Base-by-base conservation (phyloP, 2,113 vertebrate species). In the Strix aluco region DNA sequence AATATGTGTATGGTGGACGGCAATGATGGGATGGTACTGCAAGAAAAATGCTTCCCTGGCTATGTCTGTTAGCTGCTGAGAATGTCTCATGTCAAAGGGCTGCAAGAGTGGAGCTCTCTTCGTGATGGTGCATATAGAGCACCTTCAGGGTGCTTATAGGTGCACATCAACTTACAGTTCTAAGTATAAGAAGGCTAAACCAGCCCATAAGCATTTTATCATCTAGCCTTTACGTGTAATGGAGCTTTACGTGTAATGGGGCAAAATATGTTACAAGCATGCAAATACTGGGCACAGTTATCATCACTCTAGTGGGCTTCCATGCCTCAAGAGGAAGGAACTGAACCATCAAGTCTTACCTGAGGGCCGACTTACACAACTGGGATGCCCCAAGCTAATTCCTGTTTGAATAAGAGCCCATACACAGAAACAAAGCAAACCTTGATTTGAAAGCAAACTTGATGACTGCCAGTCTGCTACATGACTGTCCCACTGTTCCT, bases 121-220 rank as follows among this genome's bases (percentile, higher is more conserved):
- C 19, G 17, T 1, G 7, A 32, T 0, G 2, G 10, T 57, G 23
- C 58, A 5, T 29, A 5, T 3, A 40, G 30, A 65, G 67, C 49
- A 80, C 40, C 44, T 51, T 80, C 58, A 72, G 14, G 19, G 22
- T 80, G 32, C 61, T 54, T 49, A 3, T 6, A 58, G 42, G 25
- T 82, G n/a, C 71, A 47, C 47, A 72, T 47, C 62, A 72, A 7
- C 26, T 9, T 61, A 15, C 13, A 61, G 67, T 62, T 81, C n/a
- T 54, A 46, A 70, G 34, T 27, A 10, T 10, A 46, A 69, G 23
- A 34, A 18, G 18, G 74, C 25, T 54, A 88, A 90, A 81, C 8
- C 14, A 80, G n/a, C 26, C 54, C 12, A 13, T 22, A 52, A 70
- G 40, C 11, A 10, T 88, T 91, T 92, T 83, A 27, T 58, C n/a